Base-by-base conservation (phyloP, 2,797 vertebrate genomes). In the Parauchenoglanis punctatus region DNA sequence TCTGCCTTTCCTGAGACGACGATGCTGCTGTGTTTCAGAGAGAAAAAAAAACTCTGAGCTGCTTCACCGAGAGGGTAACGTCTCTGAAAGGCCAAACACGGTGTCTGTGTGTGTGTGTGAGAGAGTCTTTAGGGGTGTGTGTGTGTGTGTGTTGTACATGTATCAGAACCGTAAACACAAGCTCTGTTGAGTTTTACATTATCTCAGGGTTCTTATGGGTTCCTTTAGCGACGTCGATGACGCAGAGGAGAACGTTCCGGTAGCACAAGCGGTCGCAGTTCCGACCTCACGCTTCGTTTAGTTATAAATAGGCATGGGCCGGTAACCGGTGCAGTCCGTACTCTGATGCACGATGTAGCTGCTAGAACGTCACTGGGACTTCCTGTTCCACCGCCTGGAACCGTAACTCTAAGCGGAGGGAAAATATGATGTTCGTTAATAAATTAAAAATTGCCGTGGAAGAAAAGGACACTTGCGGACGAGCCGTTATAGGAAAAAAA, bases 201-300 rank as follows among this genome's bases (percentile, higher is more conserved):
- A 85, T 89, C 90, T 89, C 87, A 90, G 86, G 87, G 88, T 90
- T 83, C 52, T 89, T 49, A 83, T 77, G 18, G 17, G 59, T 88
- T 87, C 63, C 72, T 87, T 72, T 58, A 40, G 75, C 73, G 70
- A 12, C n/a, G 54, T 68, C 83, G 61, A 11, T 56, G 31, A 23
- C 17, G 10, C 70, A 63, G 83, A 87, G 61, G 73, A 80, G n/a
- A 72, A 86, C 35, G 28, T 89, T 90, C 86, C n/a, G 23, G 63
- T 23, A 20, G 46, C n/a, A 56, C 11, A 49, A 15, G 46, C 40
- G 8, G 8, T 73, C 18, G 18, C 4, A 11, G 52, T 73, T 61
- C 23, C 85, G 20, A 31, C 70, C 72, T 61, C 72, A 4, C 31
- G 31, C 52, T 49, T 10, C 1, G 61, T 13, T 82, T 52, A 49